Base-by-base conservation (phyloP, 2,113 vertebrate genomes). In the Pygoscelis adeliae region DNA sequence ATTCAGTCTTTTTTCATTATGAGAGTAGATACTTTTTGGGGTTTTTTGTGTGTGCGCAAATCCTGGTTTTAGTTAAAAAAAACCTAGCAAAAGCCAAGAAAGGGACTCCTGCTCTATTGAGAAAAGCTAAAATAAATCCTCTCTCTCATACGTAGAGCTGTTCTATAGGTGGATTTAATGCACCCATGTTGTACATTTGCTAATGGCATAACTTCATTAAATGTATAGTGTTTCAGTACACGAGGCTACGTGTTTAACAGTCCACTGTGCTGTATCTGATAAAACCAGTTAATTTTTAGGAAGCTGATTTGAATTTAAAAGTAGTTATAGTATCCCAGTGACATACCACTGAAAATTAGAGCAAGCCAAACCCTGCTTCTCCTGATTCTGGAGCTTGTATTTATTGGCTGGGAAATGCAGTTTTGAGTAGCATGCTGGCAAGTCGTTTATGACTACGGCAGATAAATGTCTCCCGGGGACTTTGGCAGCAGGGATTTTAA, bases 161-260 rank as follows among this genome's bases (percentile, higher is more conserved):
- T 97, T 96, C 93, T 91, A 88, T 95, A 96, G 95, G 94, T 97
- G 91, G 93, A 94, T 96, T 96, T 93, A 95, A 97, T 97, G 94
- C 97, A 97, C 97, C 97, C 90, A 96, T 96, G 97, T 97, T 97
- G 97, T 97, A 97, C 95, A 97, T 98, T 97, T 98, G 96, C 97
- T 97, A 97, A 97, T 97, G 93, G 93, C 97, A 90, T 97, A 97
- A 97, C 87, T 96, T 97, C 95, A 96, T 97, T 98, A 97, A 98
- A 98, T 97, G 96, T 97, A 90, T 97, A 97, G 95, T 98, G 97
- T 98, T 98, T 97, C 97, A 96, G 97, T 97, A 97, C 88, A 97
- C 76, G 88, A 97, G 90, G 93, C 97, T 97, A 96, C 42, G 95
- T 97, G 97, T 97, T 96, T 96, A 97, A 96, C 95, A 89, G 93